A percentile compares a stretch with the other conserved stretches of the same genome.
phyloP scores from a whole-genome alignment of 2,888 invertebrate genomes.

The Parnassius orleans region DNA sequence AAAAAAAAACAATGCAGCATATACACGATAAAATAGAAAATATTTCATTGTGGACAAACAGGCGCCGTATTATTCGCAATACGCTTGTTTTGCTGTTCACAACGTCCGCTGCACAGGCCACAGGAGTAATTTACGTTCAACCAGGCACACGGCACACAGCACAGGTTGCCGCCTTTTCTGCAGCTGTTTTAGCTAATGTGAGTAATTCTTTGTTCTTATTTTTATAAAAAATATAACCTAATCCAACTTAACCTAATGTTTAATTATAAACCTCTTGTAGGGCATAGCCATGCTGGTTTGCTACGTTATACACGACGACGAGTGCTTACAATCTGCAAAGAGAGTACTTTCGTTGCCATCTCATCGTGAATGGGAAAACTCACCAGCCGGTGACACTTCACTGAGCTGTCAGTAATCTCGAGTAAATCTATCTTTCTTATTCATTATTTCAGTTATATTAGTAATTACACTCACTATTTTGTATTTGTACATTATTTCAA shows the following conservation, averaged over 20 bases:
- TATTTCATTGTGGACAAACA: conserved; percentile 30
- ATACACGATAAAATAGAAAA: too few relatives aligned
- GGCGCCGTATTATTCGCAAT: conserved; percentile 57
- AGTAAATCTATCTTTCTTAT: conserved; percentile 4
- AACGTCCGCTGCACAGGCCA: conserved; percentile 60
- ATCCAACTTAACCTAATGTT: too few relatives aligned
- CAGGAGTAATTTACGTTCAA: conserved; percentile 68
- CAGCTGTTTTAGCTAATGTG: conserved; percentile 63
- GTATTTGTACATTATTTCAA: background rate
- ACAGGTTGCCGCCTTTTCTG: conserved; percentile 55
- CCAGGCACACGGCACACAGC: conserved; percentile 52
- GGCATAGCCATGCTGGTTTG: conserved; percentile 81
- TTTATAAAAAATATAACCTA: background rate
- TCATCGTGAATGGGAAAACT: conserved; percentile 70
- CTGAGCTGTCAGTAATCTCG: conserved; percentile 78
- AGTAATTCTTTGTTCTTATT: conserved; percentile 29
- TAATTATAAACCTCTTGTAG: conserved; percentile 46
- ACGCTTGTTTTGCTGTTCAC: conserved; percentile 58
- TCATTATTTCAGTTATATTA: background rate
- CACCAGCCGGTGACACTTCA: conserved; percentile 80
- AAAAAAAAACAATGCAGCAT: background rate
- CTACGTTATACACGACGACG: conserved; percentile 82
- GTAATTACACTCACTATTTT: background rate
- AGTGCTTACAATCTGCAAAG: conserved; percentile 67
- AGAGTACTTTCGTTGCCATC: conserved; percentile 56